Conservation (phyloP, 1,140 invertebrate genomes). For the Drosophila orosa region DNA sequence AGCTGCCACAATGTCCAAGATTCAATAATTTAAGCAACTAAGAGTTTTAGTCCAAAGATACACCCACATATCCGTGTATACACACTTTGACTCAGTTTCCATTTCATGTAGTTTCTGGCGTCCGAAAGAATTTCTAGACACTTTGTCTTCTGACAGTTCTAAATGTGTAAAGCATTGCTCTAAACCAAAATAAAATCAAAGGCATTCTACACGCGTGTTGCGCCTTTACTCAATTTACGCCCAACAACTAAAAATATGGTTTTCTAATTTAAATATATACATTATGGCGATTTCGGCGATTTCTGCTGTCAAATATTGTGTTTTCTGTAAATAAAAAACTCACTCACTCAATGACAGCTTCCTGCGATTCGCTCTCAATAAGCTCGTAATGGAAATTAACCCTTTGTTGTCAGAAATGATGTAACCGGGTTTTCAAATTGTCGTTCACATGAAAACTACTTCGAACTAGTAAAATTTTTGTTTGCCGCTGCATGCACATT, state of each 20-base stretch:
- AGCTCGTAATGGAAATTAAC: conserved; percentile 52
- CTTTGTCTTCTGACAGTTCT: conserved; percentile 72
- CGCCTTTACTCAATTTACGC: conserved; percentile 22
- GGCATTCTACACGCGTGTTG: conserved; percentile 38
- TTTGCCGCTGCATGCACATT: conserved; percentile 59
- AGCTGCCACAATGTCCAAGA: conserved; percentile 17
- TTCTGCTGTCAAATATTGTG: background rate
- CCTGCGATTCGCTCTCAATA: conserved; percentile 53
- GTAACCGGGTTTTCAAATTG: conserved; percentile 68
- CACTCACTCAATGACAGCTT: conserved; percentile 28
- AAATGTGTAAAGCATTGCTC: conserved; percentile 64
- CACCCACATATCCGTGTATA: background rate
- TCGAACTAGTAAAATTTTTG: conserved; percentile 69
- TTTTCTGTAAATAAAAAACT: conserved; percentile 20
- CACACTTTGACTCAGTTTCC: conserved; percentile 22
- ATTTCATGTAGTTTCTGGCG: conserved; percentile 36
- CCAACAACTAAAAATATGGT: conserved; percentile 44
- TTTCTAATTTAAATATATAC: conserved; percentile 42
- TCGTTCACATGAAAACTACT: conserved; percentile 76
- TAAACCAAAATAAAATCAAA: conserved; percentile 34
- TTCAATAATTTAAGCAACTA: conserved; percentile 34
- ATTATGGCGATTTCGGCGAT: conserved; percentile 1
- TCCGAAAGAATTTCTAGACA: conserved; percentile 44
- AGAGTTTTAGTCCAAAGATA: background rate
- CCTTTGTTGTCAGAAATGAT: conserved; percentile 65